Base-by-base conservation (phyloP, 2,797 vertebrate species). In the Tauraco hartlaubi region DNA sequence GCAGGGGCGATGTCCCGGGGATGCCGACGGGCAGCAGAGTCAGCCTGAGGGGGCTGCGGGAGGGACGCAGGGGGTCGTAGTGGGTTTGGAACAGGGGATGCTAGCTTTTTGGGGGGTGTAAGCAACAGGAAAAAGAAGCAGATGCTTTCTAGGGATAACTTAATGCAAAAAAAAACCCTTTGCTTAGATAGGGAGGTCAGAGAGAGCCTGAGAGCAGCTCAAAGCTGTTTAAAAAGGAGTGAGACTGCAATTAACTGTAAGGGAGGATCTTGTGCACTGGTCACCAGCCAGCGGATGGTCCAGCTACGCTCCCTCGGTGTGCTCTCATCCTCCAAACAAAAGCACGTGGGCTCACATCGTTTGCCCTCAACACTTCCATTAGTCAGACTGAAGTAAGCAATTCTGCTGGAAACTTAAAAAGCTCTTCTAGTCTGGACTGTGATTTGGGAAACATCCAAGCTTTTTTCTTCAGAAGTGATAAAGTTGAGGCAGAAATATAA, bases 401-500 rank as follows among this genome's bases (percentile, higher is more conserved):
- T 83, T 92, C 67, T 76, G 73, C 72, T 51, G 19, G 58, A 83
- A 76, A 69, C 81, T 79, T 86, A 26, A 72, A 55, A 85, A 68
- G 17, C 54, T 64, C 54, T 59, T 55, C 49, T 46, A 43, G 58
- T 63, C n/a, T 55, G 29, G 39, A 22, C 48, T 58, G 58, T 83
- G 76, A 63, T 79, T 72, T 92, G 68, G 49, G 77, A 86, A 83
- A 68, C 26, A 59, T 72, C 72, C 68, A 83, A 76, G 54, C 48
- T 63, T 79, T 83, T 69, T 58, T 62, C 48, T 58, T 59, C 19
- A 3, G 6, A 48, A 83, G 41, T 46, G 85, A 64, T 93, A n/a
- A 80, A 89, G 46, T n/a, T 88, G 81, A 92, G 90, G 85, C 87
- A 94, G 89, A 94, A 94, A 90, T 33, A 94, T 76, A 96, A 80